These are phyloP conservation scores for Malurus alboscapulatus DNA, from an alignment of 2,113 vertebrate genomes.

Conservation along the genomic window DNA sequence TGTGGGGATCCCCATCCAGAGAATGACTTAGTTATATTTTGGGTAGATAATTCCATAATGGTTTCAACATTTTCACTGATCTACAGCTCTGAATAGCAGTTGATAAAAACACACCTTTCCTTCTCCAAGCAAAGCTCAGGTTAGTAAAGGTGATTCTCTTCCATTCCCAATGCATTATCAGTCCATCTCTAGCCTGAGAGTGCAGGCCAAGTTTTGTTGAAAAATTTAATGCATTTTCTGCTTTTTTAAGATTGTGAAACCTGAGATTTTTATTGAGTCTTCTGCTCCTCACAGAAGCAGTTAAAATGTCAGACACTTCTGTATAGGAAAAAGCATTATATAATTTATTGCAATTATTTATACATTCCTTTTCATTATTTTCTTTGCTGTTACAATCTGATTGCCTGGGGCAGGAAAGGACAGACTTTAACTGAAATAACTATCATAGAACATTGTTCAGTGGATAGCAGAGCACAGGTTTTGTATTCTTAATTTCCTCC, in stretches of 20 bases:
- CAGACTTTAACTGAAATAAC: neutral
- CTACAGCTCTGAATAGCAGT: neutral
- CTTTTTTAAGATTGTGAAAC: neutral
- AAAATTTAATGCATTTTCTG: neutral
- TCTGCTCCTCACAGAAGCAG: neutral
- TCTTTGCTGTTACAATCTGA: neutral
- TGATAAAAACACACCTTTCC: neutral
- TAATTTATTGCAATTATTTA: neutral
- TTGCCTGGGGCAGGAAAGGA: neutral
- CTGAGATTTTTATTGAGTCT: neutral
- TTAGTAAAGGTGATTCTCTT: neutral
- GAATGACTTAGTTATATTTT: neutral
- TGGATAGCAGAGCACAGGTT: neutral
- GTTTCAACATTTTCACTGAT: neutral
- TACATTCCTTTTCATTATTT: neutral
- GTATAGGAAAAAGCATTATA: neutral
- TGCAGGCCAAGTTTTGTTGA: neutral
- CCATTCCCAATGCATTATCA: neutral
- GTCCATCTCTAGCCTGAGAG: neutral
- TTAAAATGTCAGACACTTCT: neutral
- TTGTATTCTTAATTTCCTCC: neutral
- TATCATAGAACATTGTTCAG: neutral
- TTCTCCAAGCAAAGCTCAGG: neutral
- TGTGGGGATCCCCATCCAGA: neutral
- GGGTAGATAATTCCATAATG: rapidly evolving